Evolutionary conservation across 1,140 invertebrate species (phyloP).

Genomic region (Bombus turneri): DNA sequence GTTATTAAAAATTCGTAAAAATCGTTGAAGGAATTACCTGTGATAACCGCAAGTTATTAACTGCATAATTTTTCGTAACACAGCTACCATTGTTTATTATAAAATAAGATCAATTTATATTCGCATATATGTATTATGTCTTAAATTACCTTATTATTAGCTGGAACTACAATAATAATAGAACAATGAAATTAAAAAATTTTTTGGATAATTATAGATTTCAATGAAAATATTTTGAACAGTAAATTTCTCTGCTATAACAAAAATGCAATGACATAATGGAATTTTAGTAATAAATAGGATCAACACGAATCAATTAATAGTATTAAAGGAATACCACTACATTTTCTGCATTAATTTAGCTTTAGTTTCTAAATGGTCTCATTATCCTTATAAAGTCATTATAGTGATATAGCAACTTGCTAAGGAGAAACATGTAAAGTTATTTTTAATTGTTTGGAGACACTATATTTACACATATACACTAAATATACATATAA

Average conservation of each 20-base stretch:
- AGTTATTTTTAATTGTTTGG: neutral
- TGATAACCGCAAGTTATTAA: neutral
- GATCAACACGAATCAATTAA: neutral
- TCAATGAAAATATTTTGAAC: too few relatives aligned
- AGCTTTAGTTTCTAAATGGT: too few relatives aligned
- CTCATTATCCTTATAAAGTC: neutral
- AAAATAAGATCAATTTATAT: neutral
- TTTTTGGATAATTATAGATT: neutral
- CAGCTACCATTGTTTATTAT: neutral
- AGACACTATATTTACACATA: neutral
- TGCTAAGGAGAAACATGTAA: neutral
- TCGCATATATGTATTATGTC: neutral
- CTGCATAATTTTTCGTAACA: neutral
- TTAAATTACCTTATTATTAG: too few relatives aligned
- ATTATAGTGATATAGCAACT: neutral
- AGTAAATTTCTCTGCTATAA: neutral
- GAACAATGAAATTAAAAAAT: too few relatives aligned
- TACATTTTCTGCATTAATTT: neutral
- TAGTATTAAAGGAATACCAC: neutral
- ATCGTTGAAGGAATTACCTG: neutral
- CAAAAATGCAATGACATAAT: neutral
- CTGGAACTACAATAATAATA: too few relatives aligned
- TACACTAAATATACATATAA: neutral
- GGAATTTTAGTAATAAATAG: neutral
- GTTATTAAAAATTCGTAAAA: neutral